Evolutionary conservation across 2,113 vertebrate species (phyloP).

Genomic region (Axis porcinus): DNA sequence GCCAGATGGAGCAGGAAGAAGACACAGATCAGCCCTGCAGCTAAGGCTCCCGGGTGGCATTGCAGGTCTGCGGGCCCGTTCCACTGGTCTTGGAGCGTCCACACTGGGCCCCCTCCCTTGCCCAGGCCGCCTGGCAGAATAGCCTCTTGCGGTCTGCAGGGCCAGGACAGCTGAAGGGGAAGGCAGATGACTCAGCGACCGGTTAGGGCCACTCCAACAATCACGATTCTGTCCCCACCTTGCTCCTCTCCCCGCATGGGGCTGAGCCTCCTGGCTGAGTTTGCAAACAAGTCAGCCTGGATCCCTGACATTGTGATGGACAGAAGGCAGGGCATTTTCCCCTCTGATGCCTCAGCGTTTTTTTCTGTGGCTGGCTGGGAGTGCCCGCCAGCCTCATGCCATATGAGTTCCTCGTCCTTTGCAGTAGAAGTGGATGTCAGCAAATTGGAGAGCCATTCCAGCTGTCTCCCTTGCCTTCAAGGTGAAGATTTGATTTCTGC

Average conservation of each 20-base stretch:
- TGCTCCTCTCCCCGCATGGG: not conserved
- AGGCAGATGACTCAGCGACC: accelerated
- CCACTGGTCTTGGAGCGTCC: not conserved
- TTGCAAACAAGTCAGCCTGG: not conserved
- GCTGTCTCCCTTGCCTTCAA: not conserved
- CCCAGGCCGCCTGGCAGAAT: not conserved
- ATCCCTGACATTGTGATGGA: not conserved
- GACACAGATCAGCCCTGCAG: not conserved
- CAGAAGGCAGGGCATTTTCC: not conserved
- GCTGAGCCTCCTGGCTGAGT: not conserved
- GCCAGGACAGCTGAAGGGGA: not conserved
- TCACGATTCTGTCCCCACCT: not conserved
- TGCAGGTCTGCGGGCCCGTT: not conserved
- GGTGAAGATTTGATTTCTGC: slow-evolving; percentile 23
- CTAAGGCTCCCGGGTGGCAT: not conserved
- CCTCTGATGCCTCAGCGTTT: not conserved
- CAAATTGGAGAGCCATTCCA: not conserved
- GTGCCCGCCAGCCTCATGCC: not conserved
- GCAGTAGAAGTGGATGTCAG: not conserved
- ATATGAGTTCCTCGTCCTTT: not conserved
- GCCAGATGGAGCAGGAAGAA: slow-evolving; percentile 60
- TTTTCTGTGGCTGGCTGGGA: not conserved
- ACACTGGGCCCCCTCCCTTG: not conserved
- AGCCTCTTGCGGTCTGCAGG: not conserved
- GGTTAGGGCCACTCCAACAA: not conserved